Evolutionary conservation across 2,888 invertebrate genomes (phyloP).

Genomic region (Strigamia maritima): DNA sequence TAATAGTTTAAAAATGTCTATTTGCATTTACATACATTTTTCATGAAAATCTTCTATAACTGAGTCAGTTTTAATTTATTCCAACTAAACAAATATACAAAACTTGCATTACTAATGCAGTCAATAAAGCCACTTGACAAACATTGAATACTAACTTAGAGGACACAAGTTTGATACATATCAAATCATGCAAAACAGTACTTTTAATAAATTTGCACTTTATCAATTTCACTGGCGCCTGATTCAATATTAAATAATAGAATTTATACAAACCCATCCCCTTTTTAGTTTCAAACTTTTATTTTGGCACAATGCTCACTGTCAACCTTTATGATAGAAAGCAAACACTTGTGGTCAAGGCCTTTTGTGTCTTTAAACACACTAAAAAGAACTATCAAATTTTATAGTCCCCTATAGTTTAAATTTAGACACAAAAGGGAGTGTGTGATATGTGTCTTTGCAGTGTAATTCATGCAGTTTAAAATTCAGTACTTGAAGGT

Average conservation of each 20-base stretch:
- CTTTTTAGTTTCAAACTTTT: not conserved
- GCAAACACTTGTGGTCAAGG: conserved; percentile 7
- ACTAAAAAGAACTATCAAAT: conserved; percentile 14
- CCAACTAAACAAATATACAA: not conserved
- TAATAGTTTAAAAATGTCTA: too few species aligned
- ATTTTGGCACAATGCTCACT: not conserved
- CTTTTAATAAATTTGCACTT: not conserved
- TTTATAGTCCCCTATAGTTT: conserved; percentile 9
- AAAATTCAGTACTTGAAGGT: conserved; percentile 5
- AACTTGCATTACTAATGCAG: not conserved
- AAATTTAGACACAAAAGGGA: conserved; percentile 21
- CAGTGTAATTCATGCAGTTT: conserved; percentile 20
- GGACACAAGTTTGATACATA: not conserved
- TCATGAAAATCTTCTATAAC: too few species aligned
- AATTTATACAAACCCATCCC: not conserved
- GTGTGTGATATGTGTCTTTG: not conserved
- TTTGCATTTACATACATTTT: too few species aligned
- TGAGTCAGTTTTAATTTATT: not conserved
- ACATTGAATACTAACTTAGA: not conserved
- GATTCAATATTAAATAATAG: too few species aligned
- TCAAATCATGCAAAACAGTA: conserved; percentile 2
- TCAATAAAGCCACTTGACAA: not conserved
- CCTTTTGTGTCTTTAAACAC: not conserved
- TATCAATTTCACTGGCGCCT: not conserved
- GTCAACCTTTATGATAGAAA: not conserved